phyloP scores from a whole-genome alignment of 2,797 vertebrate genomes.

The Chelidonichthys spinosus region DNA sequence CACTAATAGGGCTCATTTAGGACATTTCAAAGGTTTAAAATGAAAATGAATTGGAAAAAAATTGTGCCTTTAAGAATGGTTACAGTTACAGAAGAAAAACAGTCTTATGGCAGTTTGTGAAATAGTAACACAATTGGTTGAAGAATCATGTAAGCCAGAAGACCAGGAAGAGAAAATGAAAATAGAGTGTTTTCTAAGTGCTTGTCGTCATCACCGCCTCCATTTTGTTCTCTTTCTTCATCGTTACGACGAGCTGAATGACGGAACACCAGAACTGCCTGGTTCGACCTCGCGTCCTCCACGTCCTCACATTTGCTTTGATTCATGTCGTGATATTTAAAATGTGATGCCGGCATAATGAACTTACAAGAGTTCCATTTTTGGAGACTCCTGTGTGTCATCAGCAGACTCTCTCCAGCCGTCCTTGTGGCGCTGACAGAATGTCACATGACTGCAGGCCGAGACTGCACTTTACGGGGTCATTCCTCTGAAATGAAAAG shows the following conservation, averaged over 20 bases:
- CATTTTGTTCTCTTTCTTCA: not conserved
- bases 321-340: not conserved
- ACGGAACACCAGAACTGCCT: not conserved
- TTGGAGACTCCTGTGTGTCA: constrained; percentile 18
- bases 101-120: too few species aligned
- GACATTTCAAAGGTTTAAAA: not conserved
- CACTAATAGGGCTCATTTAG: too few species aligned
- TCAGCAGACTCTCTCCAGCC: constrained; percentile 6
- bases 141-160: not conserved
- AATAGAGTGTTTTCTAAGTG: not conserved
- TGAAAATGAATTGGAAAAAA: not conserved
- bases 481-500: constrained; percentile 5
- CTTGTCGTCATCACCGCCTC: not conserved
- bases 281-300: not conserved
- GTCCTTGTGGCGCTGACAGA: constrained; percentile 41
- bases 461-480: constrained; percentile 23
- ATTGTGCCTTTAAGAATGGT: not conserved
- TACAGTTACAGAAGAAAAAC: too few species aligned
- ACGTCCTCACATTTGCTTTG: not conserved
- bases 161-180: too few species aligned
- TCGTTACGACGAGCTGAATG: not conserved
- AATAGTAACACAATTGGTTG: too few species aligned
- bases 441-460: constrained; percentile 40
- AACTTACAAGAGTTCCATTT: not conserved
- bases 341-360: not conserved